Evolutionary conservation across 2,113 vertebrate genomes (phyloP), one percentile per base, ranked within the genome.

Genomic region (Trachemys scripta): DNA sequence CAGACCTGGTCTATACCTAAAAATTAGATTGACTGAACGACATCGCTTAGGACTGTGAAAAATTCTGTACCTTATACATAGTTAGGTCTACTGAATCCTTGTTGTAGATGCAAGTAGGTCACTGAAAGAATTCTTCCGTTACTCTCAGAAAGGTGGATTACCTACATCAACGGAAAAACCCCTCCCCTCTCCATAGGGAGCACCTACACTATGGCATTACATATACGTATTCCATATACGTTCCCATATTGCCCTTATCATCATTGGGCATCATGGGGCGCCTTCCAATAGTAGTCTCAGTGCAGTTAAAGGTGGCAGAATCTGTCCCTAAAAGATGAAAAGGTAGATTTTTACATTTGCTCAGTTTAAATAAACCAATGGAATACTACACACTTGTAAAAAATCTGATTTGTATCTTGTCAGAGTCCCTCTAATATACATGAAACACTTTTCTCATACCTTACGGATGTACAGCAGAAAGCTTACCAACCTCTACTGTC

Each of bases 251-350:
- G 31, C 14, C 80, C 31, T 65, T 38, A 80, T 65, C 50, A 31
- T 8, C 16, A 8, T 3, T 13, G 49, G 51, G 51, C 51, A 53
- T 10, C n/a, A 19, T 20, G 38, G 14, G 6, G 47, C 0, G 0
- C 45, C 65, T 84, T 27, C 49, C 75, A 85, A 54, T 3, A 49
- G 56, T 1, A 45, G 25, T 10, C 17, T 20, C 56, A 85, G 1
- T 3, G 54, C 50, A 92, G 59, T 85, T 2, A 47, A 31, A 27
- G 29, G 10, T 84, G 62, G 38, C 29, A 4, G 0, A 5, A 80
- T 38, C 59, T 38, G 4, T 7, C 38, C 53, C 57, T 53, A 27
- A 86, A 38, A 0, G 0, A 35, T 31, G 20, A 82, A 17, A 80
- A 92, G 35, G 1, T 1, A 47, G 50, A 45, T 81, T 62, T 5